Conservation (phyloP, 2,888 invertebrate species). For the Tanypteryx hageni region DNA sequence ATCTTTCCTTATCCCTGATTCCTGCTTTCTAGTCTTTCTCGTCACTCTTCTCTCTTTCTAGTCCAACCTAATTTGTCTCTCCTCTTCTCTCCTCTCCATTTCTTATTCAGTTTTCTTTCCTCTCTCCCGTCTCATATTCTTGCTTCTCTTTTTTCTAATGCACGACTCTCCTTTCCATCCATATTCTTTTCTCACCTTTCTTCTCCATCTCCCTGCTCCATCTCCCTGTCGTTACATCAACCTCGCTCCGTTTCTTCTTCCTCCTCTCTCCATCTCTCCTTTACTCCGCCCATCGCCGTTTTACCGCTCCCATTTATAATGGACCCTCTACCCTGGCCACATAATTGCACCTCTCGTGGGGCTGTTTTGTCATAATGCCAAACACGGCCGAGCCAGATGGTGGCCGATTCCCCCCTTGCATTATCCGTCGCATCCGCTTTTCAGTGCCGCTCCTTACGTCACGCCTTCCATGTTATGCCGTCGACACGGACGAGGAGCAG, state of each 20-base stretch:
- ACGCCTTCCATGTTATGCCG: background rate
- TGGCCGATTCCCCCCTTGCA: background rate
- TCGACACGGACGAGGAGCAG: background rate
- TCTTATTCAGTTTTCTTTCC: background rate
- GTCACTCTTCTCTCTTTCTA: no score
- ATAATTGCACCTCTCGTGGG: constrained; percentile 33
- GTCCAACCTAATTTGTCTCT: background rate
- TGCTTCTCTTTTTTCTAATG: background rate
- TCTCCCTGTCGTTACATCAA: background rate
- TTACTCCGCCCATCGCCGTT: background rate
- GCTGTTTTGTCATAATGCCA: constrained; percentile 42
- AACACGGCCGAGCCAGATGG: constrained; percentile 11
- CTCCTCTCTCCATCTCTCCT: constrained; percentile 42
- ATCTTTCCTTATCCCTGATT: no score
- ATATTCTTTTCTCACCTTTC: background rate
- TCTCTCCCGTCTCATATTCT: background rate
- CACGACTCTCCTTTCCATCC: background rate
- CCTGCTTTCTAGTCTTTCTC: no score
- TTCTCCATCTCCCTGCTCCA: background rate
- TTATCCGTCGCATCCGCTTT: constrained; percentile 15
- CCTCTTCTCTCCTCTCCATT: background rate
- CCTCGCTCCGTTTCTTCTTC: background rate
- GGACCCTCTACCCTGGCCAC: constrained; percentile 13
- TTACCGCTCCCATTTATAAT: background rate
- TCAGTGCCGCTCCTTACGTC: background rate